Base-by-base conservation (phyloP, 1,140 invertebrate genomes). In the Elymnias hypermnestra region DNA sequence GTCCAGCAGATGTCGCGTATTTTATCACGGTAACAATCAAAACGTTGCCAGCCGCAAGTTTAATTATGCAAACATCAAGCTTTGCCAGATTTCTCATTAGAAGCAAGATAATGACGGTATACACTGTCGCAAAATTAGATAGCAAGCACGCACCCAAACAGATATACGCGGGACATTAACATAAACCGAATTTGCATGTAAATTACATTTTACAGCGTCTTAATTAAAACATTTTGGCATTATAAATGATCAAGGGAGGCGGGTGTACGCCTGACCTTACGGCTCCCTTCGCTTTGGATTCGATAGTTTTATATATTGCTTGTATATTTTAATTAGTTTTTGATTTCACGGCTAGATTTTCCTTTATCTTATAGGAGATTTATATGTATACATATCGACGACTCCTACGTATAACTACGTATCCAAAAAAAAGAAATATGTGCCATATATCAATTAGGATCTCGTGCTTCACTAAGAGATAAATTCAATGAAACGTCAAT, bases 161-260 rank as follows among this genome's bases (percentile, higher is more conserved):
- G 76, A 85, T 77, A 85, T 83, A 85, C 76, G 75, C 75, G 69
- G 68, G 70, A 82, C 83, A 87, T 87, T 87, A 87, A 87, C 86
- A 87, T 87, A 87, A 87, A 87, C 86, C 83, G 82, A 87, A 87
- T 87, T 87, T 86, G 84, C 86, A 87, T 87, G 83, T 86, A 87
- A 87, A 87, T 87, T 87, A 87, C 86, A 85, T 87, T 87, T 87
- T 87, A 87, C 86, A 87, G 83, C 86, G 83, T 87, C 86, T 87
- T 87, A 87, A 87, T 87, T 87, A 87, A 87, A 87, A 87, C 86
- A 87, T 87, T 87, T 87, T 87, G 86, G 82, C 83, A 87, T 87
- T 87, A 87, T 87, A 87, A 87, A 87, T 86, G 86, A 85, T 87
- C 78, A 78, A 75, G 73, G 68, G 75, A 56, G 67, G 70, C 49